phyloP scores from a whole-genome alignment of 2,888 invertebrate genomes.

The Polylopha cassiicola region DNA sequence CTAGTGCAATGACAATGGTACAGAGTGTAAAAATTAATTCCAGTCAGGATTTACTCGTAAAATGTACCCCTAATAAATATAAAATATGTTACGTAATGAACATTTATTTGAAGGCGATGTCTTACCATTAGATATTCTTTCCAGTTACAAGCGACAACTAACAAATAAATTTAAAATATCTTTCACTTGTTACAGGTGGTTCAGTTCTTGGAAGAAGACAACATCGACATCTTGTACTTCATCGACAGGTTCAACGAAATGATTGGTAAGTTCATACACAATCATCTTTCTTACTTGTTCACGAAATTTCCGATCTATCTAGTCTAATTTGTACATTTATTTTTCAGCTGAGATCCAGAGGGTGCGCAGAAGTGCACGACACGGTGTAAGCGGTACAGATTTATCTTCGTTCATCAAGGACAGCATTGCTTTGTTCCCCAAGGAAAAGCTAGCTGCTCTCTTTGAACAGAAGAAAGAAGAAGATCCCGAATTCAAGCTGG shows the following conservation, averaged over 20 bases:
- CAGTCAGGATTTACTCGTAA: too few species aligned
- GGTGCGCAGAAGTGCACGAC: slow-evolving; percentile 28
- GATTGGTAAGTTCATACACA: slow-evolving; percentile 42
- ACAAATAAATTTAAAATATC: too few species aligned
- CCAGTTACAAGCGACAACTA: too few species aligned
- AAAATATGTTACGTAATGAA: too few species aligned
- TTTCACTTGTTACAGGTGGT: slow-evolving; percentile 43
- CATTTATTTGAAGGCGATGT: too few species aligned
- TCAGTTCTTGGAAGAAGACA: slow-evolving; percentile 57
- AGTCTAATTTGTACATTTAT: slow-evolving; percentile 14
- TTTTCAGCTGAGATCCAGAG: too few species aligned
- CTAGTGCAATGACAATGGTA: too few species aligned
- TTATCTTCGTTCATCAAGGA: slow-evolving; percentile 46
- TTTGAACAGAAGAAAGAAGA: slow-evolving; percentile 51
- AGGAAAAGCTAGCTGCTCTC: slow-evolving; percentile 47
- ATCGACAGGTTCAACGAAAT: slow-evolving; percentile 46
- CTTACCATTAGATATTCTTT: too few species aligned
- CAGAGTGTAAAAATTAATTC: too few species aligned
- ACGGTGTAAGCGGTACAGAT: slow-evolving; percentile 38
- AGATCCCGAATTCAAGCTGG: slow-evolving; percentile 47
- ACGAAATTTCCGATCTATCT: too few species aligned
- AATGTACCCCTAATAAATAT: too few species aligned
- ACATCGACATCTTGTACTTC: slow-evolving; percentile 59
- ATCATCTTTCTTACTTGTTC: slow-evolving; percentile 4
- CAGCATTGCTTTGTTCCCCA: slow-evolving; percentile 41